These are phyloP conservation scores for Pristionchus arcanus DNA, from an alignment of 2,888 invertebrate genomes.

Conservation along the genomic window DNA sequence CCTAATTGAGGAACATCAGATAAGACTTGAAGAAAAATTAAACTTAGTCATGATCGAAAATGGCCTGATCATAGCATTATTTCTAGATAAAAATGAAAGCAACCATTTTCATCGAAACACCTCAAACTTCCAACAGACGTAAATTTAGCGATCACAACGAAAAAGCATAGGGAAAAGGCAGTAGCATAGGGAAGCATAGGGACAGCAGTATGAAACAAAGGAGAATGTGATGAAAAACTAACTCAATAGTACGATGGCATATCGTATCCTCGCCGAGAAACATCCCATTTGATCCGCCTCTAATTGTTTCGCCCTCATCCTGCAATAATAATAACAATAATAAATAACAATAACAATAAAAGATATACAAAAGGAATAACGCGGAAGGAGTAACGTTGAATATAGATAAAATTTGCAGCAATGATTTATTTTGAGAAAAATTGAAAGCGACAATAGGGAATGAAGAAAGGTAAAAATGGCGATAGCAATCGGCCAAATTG, in stretches of 20 bases:
- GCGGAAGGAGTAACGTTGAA: neutral
- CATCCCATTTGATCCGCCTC: slow-evolving; percentile 54
- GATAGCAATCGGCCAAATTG: neutral
- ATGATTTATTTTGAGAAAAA: no score
- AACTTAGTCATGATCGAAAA: neutral
- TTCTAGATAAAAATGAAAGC: neutral
- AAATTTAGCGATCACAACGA: no score
- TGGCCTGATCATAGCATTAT: neutral
- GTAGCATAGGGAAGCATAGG: no score
- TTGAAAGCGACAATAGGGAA: no score
- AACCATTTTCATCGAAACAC: neutral
- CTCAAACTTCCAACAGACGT: no score
- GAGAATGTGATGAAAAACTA: slow-evolving; percentile 5
- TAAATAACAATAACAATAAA: neutral
- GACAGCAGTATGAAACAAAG: neutral
- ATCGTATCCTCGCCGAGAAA: slow-evolving; percentile 61
- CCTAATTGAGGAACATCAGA: neutral
- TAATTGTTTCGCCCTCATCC: slow-evolving; percentile 43
- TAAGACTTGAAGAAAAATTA: neutral
- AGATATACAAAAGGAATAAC: no score
- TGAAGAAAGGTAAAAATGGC: neutral
- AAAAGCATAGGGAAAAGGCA: no score
- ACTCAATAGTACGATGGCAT: slow-evolving; percentile 67
- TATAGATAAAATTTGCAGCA: neutral
- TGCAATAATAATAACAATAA: neutral